A percentile compares a stretch with the other conserved stretches of the same genome.
Conservation (phyloP, 2,113 vertebrate species). For the Callospermophilus lateralis region DNA sequence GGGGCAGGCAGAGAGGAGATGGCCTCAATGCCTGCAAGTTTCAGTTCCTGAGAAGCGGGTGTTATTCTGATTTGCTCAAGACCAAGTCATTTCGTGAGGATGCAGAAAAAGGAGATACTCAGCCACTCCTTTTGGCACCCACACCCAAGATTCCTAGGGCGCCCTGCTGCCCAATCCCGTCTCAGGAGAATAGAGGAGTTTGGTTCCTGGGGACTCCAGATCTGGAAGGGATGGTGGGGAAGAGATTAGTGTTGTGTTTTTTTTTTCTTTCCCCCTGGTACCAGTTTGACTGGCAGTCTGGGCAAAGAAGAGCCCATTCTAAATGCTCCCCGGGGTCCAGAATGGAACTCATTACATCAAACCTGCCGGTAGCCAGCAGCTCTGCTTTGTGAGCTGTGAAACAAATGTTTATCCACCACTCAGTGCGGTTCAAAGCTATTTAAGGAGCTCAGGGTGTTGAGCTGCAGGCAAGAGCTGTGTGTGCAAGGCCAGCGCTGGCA, state of each 20-base stretch:
- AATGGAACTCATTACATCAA: slow-evolving; percentile 88
- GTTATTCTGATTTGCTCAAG: neutral
- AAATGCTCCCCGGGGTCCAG: slow-evolving; percentile 87
- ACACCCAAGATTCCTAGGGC: neutral
- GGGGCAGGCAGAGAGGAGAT: neutral
- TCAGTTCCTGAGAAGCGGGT: neutral
- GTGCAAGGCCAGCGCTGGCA: slow-evolving; percentile 60
- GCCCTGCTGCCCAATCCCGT: neutral
- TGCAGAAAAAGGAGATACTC: neutral
- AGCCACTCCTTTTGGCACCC: neutral
- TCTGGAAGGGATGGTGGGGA: slow-evolving; percentile 67
- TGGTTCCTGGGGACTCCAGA: slow-evolving; percentile 69
- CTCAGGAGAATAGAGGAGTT: neutral
- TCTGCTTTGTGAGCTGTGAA: slow-evolving; percentile 92
- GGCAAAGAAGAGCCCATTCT: slow-evolving; percentile 87
- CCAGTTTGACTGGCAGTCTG: slow-evolving; percentile 88
- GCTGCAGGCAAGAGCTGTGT: slow-evolving; percentile 74
- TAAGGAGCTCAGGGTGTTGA: slow-evolving; percentile 85
- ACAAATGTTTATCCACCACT: slow-evolving; percentile 90
- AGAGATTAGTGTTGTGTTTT: slow-evolving; percentile 63
- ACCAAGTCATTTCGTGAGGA: neutral
- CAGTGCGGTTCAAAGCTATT: slow-evolving; percentile 84
- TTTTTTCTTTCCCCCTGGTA: slow-evolving; percentile 52
- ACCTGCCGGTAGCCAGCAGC: slow-evolving; percentile 88
- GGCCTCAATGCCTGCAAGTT: neutral